Evolutionary conservation across 2,797 vertebrate genomes (phyloP).

Genomic region (Melanotaenia pygmaea): DNA sequence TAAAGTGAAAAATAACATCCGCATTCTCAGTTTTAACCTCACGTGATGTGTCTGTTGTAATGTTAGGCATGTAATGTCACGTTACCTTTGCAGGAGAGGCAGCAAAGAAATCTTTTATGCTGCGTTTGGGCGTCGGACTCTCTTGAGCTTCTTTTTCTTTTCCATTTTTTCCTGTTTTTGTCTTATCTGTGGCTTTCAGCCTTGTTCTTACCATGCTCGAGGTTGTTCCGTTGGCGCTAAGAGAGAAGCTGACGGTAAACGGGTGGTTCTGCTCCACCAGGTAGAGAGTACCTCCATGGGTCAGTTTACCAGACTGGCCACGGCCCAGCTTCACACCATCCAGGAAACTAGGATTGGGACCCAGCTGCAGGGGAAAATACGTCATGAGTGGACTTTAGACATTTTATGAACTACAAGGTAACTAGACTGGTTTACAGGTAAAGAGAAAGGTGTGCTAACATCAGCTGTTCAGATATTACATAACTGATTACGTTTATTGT

Average conservation of each 20-base stretch:
- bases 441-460: neutral
- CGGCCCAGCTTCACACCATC: slow-evolving; percentile 66
- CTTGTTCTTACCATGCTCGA: slow-evolving; percentile 21
- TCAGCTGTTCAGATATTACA: neutral
- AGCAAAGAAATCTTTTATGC: slow-evolving; percentile 80
- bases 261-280: slow-evolving; percentile 80
- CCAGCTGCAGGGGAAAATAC: slow-evolving; percentile 70
- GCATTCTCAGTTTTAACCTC: neutral
- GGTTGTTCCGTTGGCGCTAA: slow-evolving; percentile 44
- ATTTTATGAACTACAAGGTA: neutral
- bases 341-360: slow-evolving; percentile 82
- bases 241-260: slow-evolving; percentile 72
- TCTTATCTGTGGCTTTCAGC: slow-evolving; percentile 59
- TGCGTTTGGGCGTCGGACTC: slow-evolving; percentile 68
- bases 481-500: fast-evolving
- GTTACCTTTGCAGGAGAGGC: slow-evolving; percentile 78
- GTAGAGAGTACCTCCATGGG: slow-evolving; percentile 72
- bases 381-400: slow-evolving; percentile 16
- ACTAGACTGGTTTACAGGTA: neutral
- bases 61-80: neutral
- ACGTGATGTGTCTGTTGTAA: neutral
- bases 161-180: slow-evolving; percentile 28
- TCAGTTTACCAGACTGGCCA: slow-evolving; percentile 76
- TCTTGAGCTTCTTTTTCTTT: slow-evolving; percentile 30
- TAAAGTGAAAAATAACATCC: slow-evolving; percentile 26